Base-by-base conservation (phyloP, 2,113 vertebrate genomes). In the Benitochromis conjunctus region DNA sequence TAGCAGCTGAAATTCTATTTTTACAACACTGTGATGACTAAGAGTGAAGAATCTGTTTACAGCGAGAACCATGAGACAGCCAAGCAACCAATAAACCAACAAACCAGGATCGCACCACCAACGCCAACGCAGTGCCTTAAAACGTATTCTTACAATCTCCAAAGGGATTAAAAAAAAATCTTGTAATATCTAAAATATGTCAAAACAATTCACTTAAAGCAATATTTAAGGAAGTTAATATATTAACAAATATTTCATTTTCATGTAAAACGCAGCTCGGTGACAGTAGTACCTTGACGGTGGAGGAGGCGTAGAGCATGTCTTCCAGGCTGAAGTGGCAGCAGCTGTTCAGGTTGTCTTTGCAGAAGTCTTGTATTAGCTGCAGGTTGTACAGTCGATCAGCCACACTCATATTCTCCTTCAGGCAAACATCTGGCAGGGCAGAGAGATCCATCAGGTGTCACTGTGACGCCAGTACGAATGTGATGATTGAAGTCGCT, bases 281-380 rank as follows among this genome's bases (percentile, higher is more conserved):
- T 21, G 3, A 4, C 34, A 62, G 41, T 7, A 12, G 95, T 97
- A 99, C 99, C 97, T 99, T 99, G 92, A 99, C 88, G 74, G 97
- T 97, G 66, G 98, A 97, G 89, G 98, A 97, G 79, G 97, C 97
- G 31, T 99, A 99, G 6, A 99, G 96, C 98, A 99, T 99, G 92
- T 99, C 99, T 93, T 99, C 98, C 88, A 99, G 96, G 86, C 93
- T 97, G 94, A 99, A 98, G 95, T 99, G 98, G 94, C 98, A 99
- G 94, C 98, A 99, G 92, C 89, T 96, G 92, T 97, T 97, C 91
- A 99, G 95, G 90, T 99, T 97, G 84, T 99, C 97, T 88, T 96
- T 97, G 93, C 98, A 99, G 96, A 99, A 99, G 69, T 98, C 97
- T 95, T 98, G 98, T 66, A 99, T 96, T 90, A 99, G 86, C 83